Conservation (phyloP, 2,797 vertebrate genomes). For the Chloroceryle inda region DNA sequence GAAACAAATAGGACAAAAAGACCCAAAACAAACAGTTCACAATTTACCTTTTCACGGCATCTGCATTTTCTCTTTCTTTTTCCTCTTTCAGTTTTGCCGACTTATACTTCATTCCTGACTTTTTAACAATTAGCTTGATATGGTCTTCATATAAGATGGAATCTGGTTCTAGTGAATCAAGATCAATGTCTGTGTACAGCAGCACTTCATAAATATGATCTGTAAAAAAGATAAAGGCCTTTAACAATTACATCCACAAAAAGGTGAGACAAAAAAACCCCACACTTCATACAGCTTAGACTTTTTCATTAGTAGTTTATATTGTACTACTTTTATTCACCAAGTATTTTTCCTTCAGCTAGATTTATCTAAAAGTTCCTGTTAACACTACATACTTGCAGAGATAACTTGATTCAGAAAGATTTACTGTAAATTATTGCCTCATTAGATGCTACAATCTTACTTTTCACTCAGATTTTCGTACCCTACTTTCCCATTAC, state of each 20-base stretch:
- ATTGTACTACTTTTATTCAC: not conserved
- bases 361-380: not conserved
- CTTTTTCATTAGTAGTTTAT: not conserved
- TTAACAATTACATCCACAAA: not conserved
- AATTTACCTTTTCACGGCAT: conserved; percentile 86
- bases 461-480: not conserved
- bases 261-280: accelerated
- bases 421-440: not conserved
- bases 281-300: not conserved
- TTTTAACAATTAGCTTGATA: conserved; percentile 89
- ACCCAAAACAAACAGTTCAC: not conserved
- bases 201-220: conserved; percentile 89
- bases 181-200: conserved; percentile 83
- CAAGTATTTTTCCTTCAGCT: not conserved
- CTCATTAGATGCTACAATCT: not conserved
- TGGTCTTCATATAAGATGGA: conserved; percentile 84
- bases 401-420: not conserved
- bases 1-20: not conserved
- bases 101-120: conserved; percentile 90
- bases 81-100: conserved; percentile 84
- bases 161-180: conserved; percentile 83
- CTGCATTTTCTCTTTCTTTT: conserved; percentile 85
- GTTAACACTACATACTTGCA: not conserved
- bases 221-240: conserved; percentile 41
- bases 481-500: not conserved